These are phyloP conservation scores for Periophthalmus modestus DNA, from an alignment of 2,113 vertebrate genomes.

Conservation along the genomic window DNA sequence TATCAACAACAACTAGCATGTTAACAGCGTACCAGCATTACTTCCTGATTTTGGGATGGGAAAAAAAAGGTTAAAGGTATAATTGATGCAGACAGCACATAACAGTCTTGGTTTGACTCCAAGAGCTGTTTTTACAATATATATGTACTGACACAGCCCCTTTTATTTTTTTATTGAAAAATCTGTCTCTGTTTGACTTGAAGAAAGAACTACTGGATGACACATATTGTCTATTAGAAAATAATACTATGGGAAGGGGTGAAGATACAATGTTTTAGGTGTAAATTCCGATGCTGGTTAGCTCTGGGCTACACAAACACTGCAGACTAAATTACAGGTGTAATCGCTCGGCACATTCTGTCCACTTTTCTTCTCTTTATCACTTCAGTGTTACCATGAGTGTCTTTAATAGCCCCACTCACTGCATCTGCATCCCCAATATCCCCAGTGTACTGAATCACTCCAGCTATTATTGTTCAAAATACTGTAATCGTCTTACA, in stretches of 20 bases:
- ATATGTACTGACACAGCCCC: too few relatives aligned
- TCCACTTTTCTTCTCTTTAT: neutral
- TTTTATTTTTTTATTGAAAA: too few relatives aligned
- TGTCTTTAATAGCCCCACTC: constrained; percentile 20
- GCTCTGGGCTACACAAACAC: neutral
- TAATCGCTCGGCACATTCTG: neutral
- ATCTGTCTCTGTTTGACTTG: too few relatives aligned
- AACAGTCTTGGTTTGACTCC: too few relatives aligned
- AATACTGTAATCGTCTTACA: constrained; percentile 39
- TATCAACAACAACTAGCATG: too few relatives aligned
- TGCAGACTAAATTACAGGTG: neutral
- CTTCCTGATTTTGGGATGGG: too few relatives aligned
- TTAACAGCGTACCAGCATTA: too few relatives aligned
- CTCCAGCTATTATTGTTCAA: constrained; percentile 29
- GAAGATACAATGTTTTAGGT: neutral
- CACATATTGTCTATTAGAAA: constrained; percentile 16
- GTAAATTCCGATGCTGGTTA: neutral
- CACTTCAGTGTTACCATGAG: constrained; percentile 14
- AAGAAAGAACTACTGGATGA: too few relatives aligned
- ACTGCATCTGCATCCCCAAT: constrained; percentile 18
- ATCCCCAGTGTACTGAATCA: neutral
- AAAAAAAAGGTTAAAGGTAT: too few relatives aligned
- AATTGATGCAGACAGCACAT: too few relatives aligned
- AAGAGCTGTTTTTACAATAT: too few relatives aligned
- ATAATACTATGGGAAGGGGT: neutral